Base-by-base conservation (phyloP, 2,888 invertebrate species). In the Drosophila buzzatii region DNA sequence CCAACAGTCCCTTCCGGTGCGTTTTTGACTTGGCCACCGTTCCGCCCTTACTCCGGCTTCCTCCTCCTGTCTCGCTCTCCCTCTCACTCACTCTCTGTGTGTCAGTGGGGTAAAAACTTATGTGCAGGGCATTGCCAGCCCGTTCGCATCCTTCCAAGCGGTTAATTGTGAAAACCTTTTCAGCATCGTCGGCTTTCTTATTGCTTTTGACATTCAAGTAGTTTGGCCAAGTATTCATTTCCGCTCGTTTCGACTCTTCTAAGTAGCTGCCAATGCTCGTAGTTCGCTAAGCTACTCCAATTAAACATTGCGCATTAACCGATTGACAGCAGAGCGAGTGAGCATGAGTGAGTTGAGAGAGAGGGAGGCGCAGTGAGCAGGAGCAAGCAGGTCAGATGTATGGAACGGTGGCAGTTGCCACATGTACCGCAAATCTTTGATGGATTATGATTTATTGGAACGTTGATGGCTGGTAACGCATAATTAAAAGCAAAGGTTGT, bases 381-480 rank as follows among this genome's bases (percentile, higher is more conserved):
- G n/a, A n/a, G n/a, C n/a, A n/a, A n/a, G n/a, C n/a, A 37, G 47
- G 20, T 53, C 16, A 27, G 35, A 41, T 14, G 45, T 51, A 20
- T 16, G 42, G 60, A 51, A 56, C 72, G 68, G 69, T 61, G 69
- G 65, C 79, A 81, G 70, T 63, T 62, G 81, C 67, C 72, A 58
- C 76, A 76, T 70, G 70, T 74, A 86, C 75, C 82, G 80, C 84
- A 73, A 87, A 87, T 90, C 83, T 90, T 90, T 89, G 88, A 89
- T 89, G 88, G 88, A 89, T 89, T 91, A 89, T 89, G 88, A 89
- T 89, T 86, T 86, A 86, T 86, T 86, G 90, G 73, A 61, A 66
- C 75, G 85, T 56, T 84, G 85, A 86, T 86, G 89, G 81, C 74
- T 79, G 89, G 79, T 79, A 83, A 86, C 76, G 90, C 70, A 83